Percentiles rank a stretch among this genome's conserved stretches.
phyloP scores from a whole-genome alignment of 2,797 vertebrate genomes.

The Aldrovandia affinis region DNA sequence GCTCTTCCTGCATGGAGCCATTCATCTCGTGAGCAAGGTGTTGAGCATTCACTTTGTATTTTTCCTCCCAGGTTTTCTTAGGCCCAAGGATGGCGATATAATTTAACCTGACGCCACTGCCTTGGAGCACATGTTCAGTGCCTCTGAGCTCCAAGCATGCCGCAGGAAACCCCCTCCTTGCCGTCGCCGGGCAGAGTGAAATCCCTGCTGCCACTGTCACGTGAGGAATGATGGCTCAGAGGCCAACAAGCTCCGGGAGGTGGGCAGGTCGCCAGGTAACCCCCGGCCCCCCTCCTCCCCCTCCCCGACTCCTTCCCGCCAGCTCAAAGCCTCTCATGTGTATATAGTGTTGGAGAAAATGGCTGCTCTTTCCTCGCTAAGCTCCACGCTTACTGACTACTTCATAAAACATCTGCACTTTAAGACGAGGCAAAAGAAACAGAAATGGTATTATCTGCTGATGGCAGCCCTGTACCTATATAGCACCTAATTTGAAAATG shows the following conservation, averaged over 20 bases:
- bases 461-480: background rate
- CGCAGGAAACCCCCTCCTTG: background rate
- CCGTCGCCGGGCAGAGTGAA: background rate
- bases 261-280: background rate
- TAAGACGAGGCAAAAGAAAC: constrained; percentile 54
- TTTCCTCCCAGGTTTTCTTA: constrained; percentile 31
- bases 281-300: background rate
- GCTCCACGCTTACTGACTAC: constrained; percentile 34
- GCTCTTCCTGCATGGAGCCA: constrained; percentile 35
- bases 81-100: constrained; percentile 34
- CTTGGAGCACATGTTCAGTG: background rate
- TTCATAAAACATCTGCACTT: constrained; percentile 26
- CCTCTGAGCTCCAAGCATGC: background rate
- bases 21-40: constrained; percentile 34
- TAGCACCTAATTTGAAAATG: background rate
- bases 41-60: constrained; percentile 42
- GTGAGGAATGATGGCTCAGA: background rate
- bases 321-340: background rate
- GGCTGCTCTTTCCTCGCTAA: background rate
- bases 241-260: background rate
- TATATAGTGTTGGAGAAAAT: constrained; percentile 1
- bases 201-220: background rate
- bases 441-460: background rate
- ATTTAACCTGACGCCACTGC: constrained; percentile 29
- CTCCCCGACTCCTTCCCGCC: background rate